phyloP scores from a whole-genome alignment of 2,113 vertebrate genomes.

The Sapajus apella region DNA sequence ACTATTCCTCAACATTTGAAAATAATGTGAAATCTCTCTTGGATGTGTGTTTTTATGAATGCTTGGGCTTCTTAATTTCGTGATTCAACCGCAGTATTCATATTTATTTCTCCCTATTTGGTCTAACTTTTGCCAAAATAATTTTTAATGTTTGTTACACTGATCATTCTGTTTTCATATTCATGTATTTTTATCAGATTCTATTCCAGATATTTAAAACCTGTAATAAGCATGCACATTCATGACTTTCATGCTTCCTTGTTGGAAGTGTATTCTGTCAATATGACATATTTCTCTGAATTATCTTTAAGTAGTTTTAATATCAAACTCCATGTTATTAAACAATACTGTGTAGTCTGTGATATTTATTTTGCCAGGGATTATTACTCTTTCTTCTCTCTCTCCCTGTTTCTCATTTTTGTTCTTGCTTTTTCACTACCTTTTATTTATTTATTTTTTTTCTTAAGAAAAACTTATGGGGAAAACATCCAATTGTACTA shows the following conservation, averaged over 20 bases:
- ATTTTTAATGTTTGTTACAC: not conserved
- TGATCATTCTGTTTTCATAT: not conserved
- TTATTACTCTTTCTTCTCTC: not conserved
- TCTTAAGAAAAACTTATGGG: not conserved
- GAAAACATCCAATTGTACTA: not conserved
- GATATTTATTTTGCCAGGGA: not conserved
- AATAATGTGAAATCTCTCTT: not conserved
- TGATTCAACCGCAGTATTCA: not conserved
- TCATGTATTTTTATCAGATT: conserved; percentile 14
- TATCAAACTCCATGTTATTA: not conserved
- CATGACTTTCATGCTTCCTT: not conserved
- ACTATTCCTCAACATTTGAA: not conserved
- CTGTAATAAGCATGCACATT: not conserved
- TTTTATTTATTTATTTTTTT: not conserved
- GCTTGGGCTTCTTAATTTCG: not conserved
- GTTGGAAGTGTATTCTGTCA: not conserved
- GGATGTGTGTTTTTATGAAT: not conserved
- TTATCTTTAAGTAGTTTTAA: not conserved
- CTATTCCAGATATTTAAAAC: not conserved
- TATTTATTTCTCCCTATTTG: not conserved
- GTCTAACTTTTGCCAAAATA: not conserved
- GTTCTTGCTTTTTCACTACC: not conserved
- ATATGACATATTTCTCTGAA: not conserved
- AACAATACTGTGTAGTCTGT: not conserved
- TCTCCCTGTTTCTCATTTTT: not conserved